Conservation (phyloP, 2,113 vertebrate genomes). For the Calyptommatus sinebrachiatus region DNA sequence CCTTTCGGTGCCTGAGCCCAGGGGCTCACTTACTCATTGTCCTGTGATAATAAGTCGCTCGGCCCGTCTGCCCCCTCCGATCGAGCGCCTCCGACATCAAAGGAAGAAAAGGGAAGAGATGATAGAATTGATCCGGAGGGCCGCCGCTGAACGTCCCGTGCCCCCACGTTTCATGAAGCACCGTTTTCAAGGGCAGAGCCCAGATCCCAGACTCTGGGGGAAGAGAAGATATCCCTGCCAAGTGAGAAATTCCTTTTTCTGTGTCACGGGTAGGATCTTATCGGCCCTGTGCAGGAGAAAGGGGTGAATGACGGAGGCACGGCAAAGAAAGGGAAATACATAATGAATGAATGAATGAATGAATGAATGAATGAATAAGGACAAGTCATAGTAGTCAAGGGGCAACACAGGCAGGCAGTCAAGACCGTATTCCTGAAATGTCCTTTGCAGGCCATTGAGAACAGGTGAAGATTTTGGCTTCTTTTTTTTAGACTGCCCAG, state of each 20-base stretch:
- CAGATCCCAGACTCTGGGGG: slow-evolving; percentile 11
- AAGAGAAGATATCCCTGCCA: slow-evolving; percentile 28
- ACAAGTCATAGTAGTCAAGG: no score
- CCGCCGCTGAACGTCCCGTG: not conserved
- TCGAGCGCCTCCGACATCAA: not conserved
- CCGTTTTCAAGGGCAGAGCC: slow-evolving; percentile 39
- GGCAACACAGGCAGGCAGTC: no score
- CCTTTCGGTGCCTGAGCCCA: not conserved
- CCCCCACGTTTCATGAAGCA: slow-evolving; percentile 13
- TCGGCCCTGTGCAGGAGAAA: not conserved
- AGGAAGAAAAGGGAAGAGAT: not conserved
- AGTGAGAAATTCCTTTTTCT: slow-evolving; percentile 27
- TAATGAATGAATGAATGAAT: no score
- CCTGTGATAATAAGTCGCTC: no score
- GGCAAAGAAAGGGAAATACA: no score
- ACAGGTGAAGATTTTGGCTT: no score
- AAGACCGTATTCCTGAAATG: no score
- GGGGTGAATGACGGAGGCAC: not conserved
- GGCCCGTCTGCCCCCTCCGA: no score
- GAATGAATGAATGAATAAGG: no score
- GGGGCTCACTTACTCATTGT: not conserved
- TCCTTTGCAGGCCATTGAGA: no score
- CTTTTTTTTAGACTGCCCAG: no score
- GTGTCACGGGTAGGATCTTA: slow-evolving; percentile 35
- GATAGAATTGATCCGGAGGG: not conserved